phyloP scores from a whole-genome alignment of 2,113 vertebrate genomes.

The Prochilodus magdalenae region DNA sequence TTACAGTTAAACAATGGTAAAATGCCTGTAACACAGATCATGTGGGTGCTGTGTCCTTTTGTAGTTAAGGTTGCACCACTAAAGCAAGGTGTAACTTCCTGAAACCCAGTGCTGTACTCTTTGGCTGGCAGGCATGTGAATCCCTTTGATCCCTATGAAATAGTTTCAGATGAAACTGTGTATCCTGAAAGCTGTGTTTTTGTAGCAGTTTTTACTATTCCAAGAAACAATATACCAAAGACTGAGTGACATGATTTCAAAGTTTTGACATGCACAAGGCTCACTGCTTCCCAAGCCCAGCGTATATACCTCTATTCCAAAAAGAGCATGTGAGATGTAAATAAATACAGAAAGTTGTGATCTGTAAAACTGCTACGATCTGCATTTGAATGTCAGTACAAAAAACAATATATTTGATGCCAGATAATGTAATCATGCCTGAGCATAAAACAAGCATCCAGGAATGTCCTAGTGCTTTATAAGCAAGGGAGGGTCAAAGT shows the following conservation, averaged over 20 bases:
- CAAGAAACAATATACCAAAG: neutral
- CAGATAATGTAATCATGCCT: too few relatives aligned
- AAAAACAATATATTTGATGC: too few relatives aligned
- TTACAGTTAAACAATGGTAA: neutral
- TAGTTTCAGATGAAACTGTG: slow-evolving; percentile 19
- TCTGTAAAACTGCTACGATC: too few relatives aligned
- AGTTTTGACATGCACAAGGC: neutral
- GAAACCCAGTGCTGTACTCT: neutral
- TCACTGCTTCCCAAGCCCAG: neutral
- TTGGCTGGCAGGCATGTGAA: neutral
- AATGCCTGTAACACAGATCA: neutral
- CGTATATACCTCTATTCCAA: neutral
- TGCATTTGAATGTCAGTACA: too few relatives aligned
- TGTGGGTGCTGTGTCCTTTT: neutral
- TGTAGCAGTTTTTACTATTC: neutral
- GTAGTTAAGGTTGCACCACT: neutral
- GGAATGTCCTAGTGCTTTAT: too few relatives aligned
- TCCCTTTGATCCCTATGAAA: neutral
- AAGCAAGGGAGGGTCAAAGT: too few relatives aligned
- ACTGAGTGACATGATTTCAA: neutral
- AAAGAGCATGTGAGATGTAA: too few relatives aligned
- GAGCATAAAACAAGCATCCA: too few relatives aligned
- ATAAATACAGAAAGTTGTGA: too few relatives aligned
- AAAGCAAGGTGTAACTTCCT: neutral
- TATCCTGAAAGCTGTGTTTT: neutral